These are phyloP conservation scores for Callocephalon fimbriatum DNA, from an alignment of 2,113 vertebrate genomes.

Conservation along the genomic window DNA sequence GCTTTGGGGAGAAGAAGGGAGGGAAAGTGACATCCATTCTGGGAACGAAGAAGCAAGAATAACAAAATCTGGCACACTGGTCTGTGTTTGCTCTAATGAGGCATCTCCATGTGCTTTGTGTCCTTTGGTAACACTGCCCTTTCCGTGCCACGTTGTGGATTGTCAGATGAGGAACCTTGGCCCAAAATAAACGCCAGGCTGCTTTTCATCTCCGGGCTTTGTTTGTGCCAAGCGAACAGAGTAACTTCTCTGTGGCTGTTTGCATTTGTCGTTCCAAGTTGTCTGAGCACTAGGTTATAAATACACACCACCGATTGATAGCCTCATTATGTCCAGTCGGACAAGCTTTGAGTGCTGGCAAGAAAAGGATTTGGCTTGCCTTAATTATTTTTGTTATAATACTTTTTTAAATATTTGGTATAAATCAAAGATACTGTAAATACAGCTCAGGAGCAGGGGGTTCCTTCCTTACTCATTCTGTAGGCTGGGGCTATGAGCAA, in stretches of 20 bases:
- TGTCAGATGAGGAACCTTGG: constrained; percentile 29
- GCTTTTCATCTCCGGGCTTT: constrained; percentile 66
- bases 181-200: constrained; percentile 61
- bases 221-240: constrained; percentile 69
- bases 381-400: constrained; percentile 68
- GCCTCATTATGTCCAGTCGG: constrained; percentile 79
- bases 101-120: background rate
- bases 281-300: constrained; percentile 72
- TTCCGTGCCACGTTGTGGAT: constrained; percentile 2
- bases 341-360: constrained; percentile 76
- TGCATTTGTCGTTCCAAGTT: constrained; percentile 71
- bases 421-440: constrained; percentile 69
- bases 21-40: constrained; percentile 41
- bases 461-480: background rate
- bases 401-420: constrained; percentile 30
- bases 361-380: constrained; percentile 68
- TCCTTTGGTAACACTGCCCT: constrained; percentile 34
- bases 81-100: constrained; percentile 2
- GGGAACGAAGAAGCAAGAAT: constrained; percentile 22
- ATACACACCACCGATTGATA: constrained; percentile 76
- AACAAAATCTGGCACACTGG: constrained; percentile 20
- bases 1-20: background rate
- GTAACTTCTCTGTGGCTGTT: constrained; percentile 73
- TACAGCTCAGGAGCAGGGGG: background rate
- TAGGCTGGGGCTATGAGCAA: background rate